These are phyloP conservation scores for Dasypolia templi DNA, from an alignment of 2,888 invertebrate genomes.

Conservation along the genomic window DNA sequence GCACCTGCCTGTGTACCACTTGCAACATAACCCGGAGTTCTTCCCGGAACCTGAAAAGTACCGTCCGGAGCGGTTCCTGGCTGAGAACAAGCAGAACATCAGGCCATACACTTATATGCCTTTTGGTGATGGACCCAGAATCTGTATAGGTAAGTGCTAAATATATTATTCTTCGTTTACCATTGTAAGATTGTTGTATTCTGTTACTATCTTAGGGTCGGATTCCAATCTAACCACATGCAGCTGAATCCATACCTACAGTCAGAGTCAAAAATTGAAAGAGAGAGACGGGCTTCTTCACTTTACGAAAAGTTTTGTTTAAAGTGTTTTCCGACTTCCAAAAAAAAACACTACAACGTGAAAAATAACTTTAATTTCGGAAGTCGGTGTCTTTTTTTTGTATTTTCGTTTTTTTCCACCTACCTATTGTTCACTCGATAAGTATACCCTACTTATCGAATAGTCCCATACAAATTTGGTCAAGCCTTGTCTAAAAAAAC, in stretches of 20 bases:
- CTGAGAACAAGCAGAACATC: slow-evolving; percentile 72
- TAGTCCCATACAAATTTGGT: no score
- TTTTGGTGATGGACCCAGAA: slow-evolving; percentile 83
- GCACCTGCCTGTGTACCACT: slow-evolving; percentile 78
- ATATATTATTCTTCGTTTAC: background rate
- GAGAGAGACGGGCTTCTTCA: background rate
- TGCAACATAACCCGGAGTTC: slow-evolving; percentile 77
- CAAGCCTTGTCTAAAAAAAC: no score
- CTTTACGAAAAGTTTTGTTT: no score
- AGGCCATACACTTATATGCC: slow-evolving; percentile 80
- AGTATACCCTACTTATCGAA: no score
- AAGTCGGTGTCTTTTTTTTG: no score
- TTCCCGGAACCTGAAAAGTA: slow-evolving; percentile 80
- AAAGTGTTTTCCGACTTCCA: no score
- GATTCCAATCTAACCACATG: background rate
- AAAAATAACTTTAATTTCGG: no score
- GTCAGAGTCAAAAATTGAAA: background rate
- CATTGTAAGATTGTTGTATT: background rate
- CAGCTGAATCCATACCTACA: background rate
- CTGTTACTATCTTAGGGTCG: background rate
- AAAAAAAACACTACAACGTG: no score
- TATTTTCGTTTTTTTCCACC: no score
- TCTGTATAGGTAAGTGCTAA: slow-evolving; percentile 80
- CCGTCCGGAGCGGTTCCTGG: slow-evolving; percentile 79
- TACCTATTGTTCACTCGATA: no score